phyloP scores from a whole-genome alignment of 1,140 invertebrate species.

The Aleiodes sp. region DNA sequence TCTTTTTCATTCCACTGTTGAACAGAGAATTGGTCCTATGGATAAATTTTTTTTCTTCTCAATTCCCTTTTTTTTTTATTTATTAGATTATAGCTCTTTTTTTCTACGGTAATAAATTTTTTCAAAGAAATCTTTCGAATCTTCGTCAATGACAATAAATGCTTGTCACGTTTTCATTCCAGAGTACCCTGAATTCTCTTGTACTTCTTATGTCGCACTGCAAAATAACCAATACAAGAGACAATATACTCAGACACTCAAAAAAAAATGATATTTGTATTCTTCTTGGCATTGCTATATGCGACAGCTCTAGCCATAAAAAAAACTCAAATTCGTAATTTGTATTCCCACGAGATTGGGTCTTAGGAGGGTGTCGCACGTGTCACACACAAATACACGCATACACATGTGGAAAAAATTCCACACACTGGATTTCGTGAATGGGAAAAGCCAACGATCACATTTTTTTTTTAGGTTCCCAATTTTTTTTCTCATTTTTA shows the following conservation, averaged over 20 bases:
- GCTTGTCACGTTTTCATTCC: constrained; percentile 19
- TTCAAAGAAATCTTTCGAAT: too few relatives aligned
- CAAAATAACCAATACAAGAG: constrained; percentile 14
- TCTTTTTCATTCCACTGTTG: not conserved
- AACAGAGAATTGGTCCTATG: not conserved
- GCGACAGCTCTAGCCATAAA: not conserved
- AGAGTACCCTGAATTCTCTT: not conserved
- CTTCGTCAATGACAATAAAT: too few relatives aligned
- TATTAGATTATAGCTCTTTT: too few relatives aligned
- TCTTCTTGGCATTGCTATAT: not conserved
- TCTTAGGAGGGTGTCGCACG: constrained; percentile 18
- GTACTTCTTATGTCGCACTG: not conserved
- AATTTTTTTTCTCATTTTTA: not conserved
- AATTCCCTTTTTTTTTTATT: too few relatives aligned
- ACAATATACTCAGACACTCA: not conserved
- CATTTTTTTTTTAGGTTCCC: not conserved
- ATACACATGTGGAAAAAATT: too few relatives aligned
- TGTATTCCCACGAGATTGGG: constrained; percentile 34
- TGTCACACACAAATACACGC: too few relatives aligned
- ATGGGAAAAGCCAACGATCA: not conserved
- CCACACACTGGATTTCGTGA: not conserved
- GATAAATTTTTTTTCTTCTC: too few relatives aligned
- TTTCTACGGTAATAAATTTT: too few relatives aligned
- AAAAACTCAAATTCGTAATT: constrained; percentile 33
- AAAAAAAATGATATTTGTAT: constrained; percentile 29